Evolutionary conservation across 2,888 invertebrate species (phyloP).

Genomic region (Drosophila nr. perissopoda): DNA sequence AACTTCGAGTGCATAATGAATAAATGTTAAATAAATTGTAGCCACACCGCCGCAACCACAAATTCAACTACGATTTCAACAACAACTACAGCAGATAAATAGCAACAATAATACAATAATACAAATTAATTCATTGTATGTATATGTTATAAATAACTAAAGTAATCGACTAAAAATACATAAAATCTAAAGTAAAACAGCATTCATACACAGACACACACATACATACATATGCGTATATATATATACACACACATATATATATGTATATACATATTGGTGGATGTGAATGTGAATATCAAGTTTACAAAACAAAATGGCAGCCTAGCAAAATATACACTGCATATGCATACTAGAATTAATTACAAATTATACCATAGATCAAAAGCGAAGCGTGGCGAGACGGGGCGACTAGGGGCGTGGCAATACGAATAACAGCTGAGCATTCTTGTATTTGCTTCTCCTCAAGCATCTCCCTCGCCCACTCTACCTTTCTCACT

Average conservation of each 20-base stretch:
- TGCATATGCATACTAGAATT: conserved; percentile 70
- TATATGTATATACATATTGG: conserved; percentile 10
- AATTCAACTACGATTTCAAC: conserved; percentile 25
- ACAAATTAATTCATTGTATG: conserved; percentile 69
- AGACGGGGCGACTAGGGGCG: neutral
- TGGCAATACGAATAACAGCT: neutral
- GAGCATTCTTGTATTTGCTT: conserved; percentile 7
- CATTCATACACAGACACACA: conserved; percentile 28
- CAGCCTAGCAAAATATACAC: conserved; percentile 78
- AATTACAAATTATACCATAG: conserved; percentile 50
- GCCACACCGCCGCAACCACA: conserved; percentile 30
- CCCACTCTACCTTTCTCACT: conserved; percentile 5
- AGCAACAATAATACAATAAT: conserved; percentile 56
- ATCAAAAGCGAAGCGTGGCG: conserved; percentile 16
- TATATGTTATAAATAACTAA: conserved; percentile 79
- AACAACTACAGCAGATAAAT: conserved; percentile 28
- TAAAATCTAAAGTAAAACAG: conserved; percentile 44
- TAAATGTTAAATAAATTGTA: conserved; percentile 72
- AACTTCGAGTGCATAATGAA: conserved; percentile 69
- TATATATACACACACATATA: conserved; percentile 1
- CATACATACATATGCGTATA: conserved; percentile 36
- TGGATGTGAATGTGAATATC: conserved; percentile 71
- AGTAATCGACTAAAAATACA: conserved; percentile 57
- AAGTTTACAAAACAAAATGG: conserved; percentile 51
- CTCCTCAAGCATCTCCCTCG: conserved; percentile 9